Conservation (phyloP, 2,797 vertebrate species). For the Telmatherina bonti region DNA sequence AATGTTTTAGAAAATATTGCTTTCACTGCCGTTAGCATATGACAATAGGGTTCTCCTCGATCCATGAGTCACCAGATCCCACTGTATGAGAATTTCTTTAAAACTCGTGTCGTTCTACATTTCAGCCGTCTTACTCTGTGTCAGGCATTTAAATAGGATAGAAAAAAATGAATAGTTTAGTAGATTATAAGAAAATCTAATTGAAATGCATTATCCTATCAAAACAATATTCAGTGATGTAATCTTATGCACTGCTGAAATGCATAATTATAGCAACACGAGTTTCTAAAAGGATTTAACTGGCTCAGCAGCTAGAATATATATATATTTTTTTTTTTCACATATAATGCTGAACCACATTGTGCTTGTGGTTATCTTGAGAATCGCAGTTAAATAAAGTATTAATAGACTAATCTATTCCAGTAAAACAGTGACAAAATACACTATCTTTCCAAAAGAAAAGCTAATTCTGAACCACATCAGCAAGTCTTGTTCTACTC, state of each 20-base stretch:
- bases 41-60: conserved; percentile 51
- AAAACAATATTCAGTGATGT: neutral
- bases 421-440: conserved; percentile 1
- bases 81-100: conserved; percentile 2
- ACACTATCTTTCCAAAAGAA: neutral
- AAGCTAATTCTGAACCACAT: neutral
- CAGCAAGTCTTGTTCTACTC: neutral
- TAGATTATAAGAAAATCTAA: neutral
- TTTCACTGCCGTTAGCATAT: conserved; percentile 55
- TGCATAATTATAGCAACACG: neutral
- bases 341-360: neutral
- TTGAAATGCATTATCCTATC: neutral
- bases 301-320: neutral
- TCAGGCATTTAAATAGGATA: neutral
- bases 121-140: neutral
- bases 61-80: conserved; percentile 9
- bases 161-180: neutral
- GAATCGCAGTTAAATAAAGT: neutral
- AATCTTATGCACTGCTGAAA: neutral
- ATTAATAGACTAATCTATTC: neutral
- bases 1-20: conserved; percentile 52
- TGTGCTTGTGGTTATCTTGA: neutral
- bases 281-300: neutral
- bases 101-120: conserved; percentile 11
- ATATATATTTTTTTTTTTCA: neutral